phyloP scores from a whole-genome alignment of 1,140 invertebrate species.

The Archivesica marissinica region DNA sequence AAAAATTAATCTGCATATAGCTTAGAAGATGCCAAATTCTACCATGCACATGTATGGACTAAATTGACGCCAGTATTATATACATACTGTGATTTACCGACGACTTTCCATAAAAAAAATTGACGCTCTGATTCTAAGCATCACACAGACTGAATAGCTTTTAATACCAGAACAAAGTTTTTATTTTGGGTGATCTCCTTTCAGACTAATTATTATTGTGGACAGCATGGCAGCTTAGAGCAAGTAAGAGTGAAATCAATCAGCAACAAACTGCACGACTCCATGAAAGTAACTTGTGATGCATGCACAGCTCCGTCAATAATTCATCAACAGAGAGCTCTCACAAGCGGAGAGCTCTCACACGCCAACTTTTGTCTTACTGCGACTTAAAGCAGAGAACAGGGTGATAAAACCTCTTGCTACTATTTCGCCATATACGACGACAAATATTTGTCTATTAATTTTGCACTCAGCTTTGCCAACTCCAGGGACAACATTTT shows the following conservation, averaged over 20 bases:
- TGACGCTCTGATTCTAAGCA: too few relatives aligned
- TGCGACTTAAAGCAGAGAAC: constrained; percentile 9
- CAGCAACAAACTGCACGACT: not conserved
- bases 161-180: too few relatives aligned
- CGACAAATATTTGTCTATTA: constrained; percentile 1
- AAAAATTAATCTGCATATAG: too few relatives aligned
- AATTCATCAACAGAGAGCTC: constrained; percentile 5
- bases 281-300: constrained; percentile 4
- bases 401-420: constrained; percentile 5
- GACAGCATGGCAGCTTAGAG: constrained; percentile 4
- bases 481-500: too few relatives aligned
- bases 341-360: not conserved
- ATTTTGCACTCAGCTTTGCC: too few relatives aligned
- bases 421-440: not conserved
- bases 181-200: not conserved
- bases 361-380: not conserved
- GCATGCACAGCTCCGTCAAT: not conserved
- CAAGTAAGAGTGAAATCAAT: constrained; percentile 16
- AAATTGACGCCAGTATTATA: too few relatives aligned
- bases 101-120: too few relatives aligned
- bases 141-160: too few relatives aligned
- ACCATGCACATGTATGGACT: too few relatives aligned
- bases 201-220: constrained; percentile 20
- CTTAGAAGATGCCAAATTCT: too few relatives aligned
- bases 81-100: too few relatives aligned